A percentile compares a stretch with the other conserved stretches of the same genome.
These are phyloP conservation scores for Drymonia ruficornis DNA, from an alignment of 2,888 invertebrate species.

Conservation along the genomic window DNA sequence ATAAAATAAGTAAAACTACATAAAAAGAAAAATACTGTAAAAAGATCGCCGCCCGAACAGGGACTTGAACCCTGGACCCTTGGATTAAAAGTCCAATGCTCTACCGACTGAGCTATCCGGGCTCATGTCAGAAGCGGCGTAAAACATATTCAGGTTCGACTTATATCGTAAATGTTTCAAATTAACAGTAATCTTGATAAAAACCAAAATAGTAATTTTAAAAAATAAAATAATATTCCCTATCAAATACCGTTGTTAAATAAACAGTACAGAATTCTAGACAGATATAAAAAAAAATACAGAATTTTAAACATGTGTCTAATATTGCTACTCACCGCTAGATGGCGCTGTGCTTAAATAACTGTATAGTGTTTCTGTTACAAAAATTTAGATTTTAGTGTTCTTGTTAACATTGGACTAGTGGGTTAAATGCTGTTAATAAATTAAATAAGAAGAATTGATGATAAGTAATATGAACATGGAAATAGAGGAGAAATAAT, in stretches of 20 bases:
- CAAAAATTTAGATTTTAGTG: not conserved
- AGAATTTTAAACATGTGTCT: too few species aligned
- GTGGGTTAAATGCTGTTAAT: not conserved
- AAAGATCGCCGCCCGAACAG: constrained; percentile 79
- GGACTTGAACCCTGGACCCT: constrained; percentile 86
- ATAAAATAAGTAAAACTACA: not conserved
- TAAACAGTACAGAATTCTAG: too few species aligned
- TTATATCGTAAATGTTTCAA: not conserved
- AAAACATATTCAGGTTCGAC: constrained; percentile 19
- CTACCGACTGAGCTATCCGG: constrained; percentile 86
- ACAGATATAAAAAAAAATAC: too few species aligned
- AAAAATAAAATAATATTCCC: not conserved
- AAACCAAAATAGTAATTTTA: too few species aligned
- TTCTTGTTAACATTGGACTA: not conserved
- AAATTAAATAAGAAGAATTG: not conserved
- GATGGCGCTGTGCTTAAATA: constrained; percentile 56
- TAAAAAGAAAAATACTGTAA: constrained; percentile 11
- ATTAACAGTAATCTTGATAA: too few species aligned
- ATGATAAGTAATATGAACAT: constrained; percentile 19
- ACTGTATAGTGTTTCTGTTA: not conserved
- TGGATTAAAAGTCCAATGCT: constrained; percentile 86
- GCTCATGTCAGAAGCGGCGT: constrained; percentile 33
- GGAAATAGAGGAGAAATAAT: constrained; percentile 33
- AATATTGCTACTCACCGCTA: constrained; percentile 60
- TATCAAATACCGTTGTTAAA: not conserved